Evolutionary conservation across 2,797 vertebrate genomes (phyloP).

Genomic region (Okamejei kenojei): DNA sequence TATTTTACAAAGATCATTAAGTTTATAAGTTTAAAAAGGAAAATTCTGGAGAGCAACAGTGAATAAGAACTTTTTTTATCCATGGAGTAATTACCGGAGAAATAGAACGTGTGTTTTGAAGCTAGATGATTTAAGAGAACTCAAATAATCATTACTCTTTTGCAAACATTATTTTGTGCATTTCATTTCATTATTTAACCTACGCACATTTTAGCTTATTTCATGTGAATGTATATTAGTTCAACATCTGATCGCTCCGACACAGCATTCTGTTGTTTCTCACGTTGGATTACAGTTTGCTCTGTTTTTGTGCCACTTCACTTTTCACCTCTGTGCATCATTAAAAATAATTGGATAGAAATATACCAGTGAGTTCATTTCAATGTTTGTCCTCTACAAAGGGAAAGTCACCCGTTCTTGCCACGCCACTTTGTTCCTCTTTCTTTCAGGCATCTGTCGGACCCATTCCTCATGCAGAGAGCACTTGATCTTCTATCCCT

Average conservation of each 20-base stretch:
- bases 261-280: background rate
- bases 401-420: background rate
- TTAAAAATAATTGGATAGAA: conserved; percentile 7
- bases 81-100: background rate
- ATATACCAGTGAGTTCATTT: background rate
- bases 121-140: background rate
- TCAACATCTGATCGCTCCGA: background rate
- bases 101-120: background rate
- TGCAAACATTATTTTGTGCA: background rate
- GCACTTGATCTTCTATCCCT: background rate
- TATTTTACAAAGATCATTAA: conserved; percentile 12
- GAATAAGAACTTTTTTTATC: background rate
- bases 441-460: background rate
- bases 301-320: background rate
- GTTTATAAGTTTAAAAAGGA: background rate
- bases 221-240: background rate
- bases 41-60: background rate
- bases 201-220: background rate
- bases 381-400: background rate
- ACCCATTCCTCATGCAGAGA: no score
- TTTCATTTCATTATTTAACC: background rate
- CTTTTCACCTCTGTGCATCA: background rate
- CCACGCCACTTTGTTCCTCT: background rate
- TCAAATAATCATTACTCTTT: background rate
- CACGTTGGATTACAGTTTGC: background rate